phyloP scores from a whole-genome alignment of 2,797 vertebrate genomes.

The Lophius americanus region DNA sequence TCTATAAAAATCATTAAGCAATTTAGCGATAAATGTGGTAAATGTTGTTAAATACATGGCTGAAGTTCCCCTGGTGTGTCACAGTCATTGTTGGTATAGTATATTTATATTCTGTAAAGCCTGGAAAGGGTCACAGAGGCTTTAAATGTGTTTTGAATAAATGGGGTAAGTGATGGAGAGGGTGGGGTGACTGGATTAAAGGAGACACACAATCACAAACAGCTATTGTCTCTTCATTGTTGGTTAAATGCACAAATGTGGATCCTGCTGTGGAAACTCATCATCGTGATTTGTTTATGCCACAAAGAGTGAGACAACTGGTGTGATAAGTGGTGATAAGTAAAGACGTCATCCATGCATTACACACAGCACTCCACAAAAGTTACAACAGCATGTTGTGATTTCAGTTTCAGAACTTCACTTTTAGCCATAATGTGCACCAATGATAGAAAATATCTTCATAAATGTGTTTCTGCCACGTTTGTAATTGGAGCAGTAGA shows the following conservation, averaged over 20 bases:
- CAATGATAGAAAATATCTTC: conserved; percentile 39
- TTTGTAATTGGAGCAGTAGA: conserved; percentile 49
- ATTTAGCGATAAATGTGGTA: background rate
- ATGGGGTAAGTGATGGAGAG: conserved; percentile 29
- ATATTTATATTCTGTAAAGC: conserved; percentile 8
- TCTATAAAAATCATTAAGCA: background rate
- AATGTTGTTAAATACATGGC: conserved; percentile 3
- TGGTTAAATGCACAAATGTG: background rate
- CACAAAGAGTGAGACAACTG: conserved; percentile 3
- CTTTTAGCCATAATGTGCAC: conserved; percentile 39
- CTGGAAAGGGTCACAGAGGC: conserved; percentile 10
- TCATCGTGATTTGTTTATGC: background rate
- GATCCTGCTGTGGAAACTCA: conserved; percentile 2
- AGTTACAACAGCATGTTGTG: conserved; percentile 35
- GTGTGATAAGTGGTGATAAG: conserved; percentile 12
- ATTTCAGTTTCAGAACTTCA: conserved; percentile 33
- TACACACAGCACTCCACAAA: conserved; percentile 25
- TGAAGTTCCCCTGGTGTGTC: background rate
- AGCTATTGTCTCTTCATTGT: conserved; percentile 25
- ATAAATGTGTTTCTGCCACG: conserved; percentile 4
- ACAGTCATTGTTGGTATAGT: conserved; percentile 2
- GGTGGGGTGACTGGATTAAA: conserved; percentile 43
- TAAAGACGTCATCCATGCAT: conserved; percentile 3
- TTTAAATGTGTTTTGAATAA: conserved; percentile 39
- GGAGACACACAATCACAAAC: conserved; percentile 31